Evolutionary conservation across 2,888 invertebrate genomes (phyloP).

Genomic region (Rhagophthalmus giganteus): DNA sequence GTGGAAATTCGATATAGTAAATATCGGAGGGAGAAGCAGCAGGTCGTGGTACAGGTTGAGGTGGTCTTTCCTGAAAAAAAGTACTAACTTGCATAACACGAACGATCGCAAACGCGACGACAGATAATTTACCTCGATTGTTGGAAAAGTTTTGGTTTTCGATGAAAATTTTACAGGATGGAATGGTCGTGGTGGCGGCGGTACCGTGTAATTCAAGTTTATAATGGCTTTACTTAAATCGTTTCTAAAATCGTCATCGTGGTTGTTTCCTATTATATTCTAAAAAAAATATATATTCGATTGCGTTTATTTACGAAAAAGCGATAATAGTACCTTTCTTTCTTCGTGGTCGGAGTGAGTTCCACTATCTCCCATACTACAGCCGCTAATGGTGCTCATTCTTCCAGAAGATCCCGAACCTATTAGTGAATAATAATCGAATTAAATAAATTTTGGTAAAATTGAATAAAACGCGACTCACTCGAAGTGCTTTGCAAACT

Average conservation of each 20-base stretch:
- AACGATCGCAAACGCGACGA: too few relatives aligned
- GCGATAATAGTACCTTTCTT: slow-evolving; percentile 56
- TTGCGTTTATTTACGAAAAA: neutral
- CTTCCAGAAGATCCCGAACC: slow-evolving; percentile 79
- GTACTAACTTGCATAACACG: too few relatives aligned
- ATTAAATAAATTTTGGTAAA: neutral
- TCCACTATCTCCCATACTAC: slow-evolving; percentile 81
- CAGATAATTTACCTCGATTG: slow-evolving; percentile 47
- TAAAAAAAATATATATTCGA: slow-evolving; percentile 35
- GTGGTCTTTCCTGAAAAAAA: slow-evolving; percentile 46
- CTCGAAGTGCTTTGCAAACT: slow-evolving; percentile 71
- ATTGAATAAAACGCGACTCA: slow-evolving; percentile 44
- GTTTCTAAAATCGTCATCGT: slow-evolving; percentile 48
- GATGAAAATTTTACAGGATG: slow-evolving; percentile 40
- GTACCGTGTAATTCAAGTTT: slow-evolving; percentile 57
- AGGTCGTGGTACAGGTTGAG: slow-evolving; percentile 46
- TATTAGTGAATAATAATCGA: slow-evolving; percentile 49
- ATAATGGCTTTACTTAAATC: slow-evolving; percentile 48
- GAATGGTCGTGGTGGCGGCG: slow-evolving; percentile 59
- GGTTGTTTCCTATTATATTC: slow-evolving; percentile 44
- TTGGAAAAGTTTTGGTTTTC: slow-evolving; percentile 46
- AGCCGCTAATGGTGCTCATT: slow-evolving; percentile 79
- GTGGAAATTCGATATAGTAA: slow-evolving; percentile 60
- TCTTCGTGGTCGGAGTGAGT: slow-evolving; percentile 85
- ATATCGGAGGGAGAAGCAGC: slow-evolving; percentile 46